Evolutionary conservation across 2,797 vertebrate species (phyloP), one percentile per base, ranked within the genome.

Genomic region (Hippopotamyrus pictus): DNA sequence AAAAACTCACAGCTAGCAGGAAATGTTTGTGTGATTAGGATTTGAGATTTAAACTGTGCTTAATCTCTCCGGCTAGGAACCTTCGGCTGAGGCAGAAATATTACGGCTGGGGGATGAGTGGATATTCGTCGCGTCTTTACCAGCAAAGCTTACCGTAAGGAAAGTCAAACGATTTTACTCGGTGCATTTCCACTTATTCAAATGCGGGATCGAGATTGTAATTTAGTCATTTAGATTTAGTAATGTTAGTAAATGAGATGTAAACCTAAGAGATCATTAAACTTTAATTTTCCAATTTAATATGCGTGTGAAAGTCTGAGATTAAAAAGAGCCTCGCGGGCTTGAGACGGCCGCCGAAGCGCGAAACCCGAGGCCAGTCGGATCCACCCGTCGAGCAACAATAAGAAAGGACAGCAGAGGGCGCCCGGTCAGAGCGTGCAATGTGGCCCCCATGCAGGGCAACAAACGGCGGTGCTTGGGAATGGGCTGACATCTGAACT

Each of bases 171-270:
- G 29, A 44, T 86, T 62, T 62, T 54, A 86, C 51, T 50, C 85
- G 19, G 29, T 19, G 48, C 48, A 37, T 54, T 54, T 37, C 50
- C 29, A 86, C 85, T 86, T 54, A 54, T 37, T 86, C 85, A 54
- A 54, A 86, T 69, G 25, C 48, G 29, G 50, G 51, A 86, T 86
- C 85, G 51, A 86, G 85, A 54, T 54, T 50, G 51, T 57, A 86
- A 86, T 86, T 86, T 57, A 86, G 85, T 86, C 50, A 54, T 86
- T 86, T 54, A 86, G 85, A 86, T 54, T 86, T 86, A 86, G 85
- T 86, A 86, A 86, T 86, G 85, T 86, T 86, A 54, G 85, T 54
- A 86, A 86, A 86, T 86, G 85, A 86, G 50, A 86, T 86, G 51
- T 86, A 86, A 86, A 54, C 85, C 85, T 86, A 86, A 86, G 50